A percentile compares a stretch with the other conserved stretches of the same genome.
Conservation (phyloP, 2,888 invertebrate genomes). For the Gerris lacustris region DNA sequence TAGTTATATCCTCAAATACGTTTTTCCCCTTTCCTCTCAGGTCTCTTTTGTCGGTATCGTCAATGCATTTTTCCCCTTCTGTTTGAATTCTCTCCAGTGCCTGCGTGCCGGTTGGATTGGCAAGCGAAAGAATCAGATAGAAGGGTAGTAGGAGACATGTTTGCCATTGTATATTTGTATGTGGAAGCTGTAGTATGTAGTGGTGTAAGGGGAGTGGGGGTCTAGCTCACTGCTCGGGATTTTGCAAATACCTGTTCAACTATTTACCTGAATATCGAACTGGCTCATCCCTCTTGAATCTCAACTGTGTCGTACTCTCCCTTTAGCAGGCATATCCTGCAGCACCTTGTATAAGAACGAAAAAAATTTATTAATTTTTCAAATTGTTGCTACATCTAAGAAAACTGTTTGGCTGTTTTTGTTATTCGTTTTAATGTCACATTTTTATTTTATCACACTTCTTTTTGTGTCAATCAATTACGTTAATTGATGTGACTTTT, state of each 20-base stretch:
- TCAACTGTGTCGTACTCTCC: background rate
- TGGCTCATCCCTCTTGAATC: background rate
- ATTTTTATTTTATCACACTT: too few relatives aligned
- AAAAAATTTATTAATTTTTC: too few relatives aligned
- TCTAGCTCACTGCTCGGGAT: background rate
- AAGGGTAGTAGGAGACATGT: background rate
- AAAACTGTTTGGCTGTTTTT: too few relatives aligned
- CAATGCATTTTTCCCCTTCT: background rate
- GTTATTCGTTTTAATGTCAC: too few relatives aligned
- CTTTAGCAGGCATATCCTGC: background rate
- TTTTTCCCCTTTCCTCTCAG: background rate
- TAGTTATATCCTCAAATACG: background rate
- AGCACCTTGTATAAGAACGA: too few relatives aligned
- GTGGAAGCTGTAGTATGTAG: background rate
- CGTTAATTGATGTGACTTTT: too few relatives aligned
- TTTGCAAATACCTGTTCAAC: constrained; percentile 1
- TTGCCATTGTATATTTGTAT: background rate
- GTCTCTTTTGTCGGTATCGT: background rate
- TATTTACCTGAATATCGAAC: background rate
- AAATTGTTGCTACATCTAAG: too few relatives aligned
- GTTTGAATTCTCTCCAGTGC: background rate
- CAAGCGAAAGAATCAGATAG: background rate
- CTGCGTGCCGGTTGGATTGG: background rate
- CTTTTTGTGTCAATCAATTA: too few relatives aligned
- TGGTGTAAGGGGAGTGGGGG: background rate